A percentile compares a stretch with the other conserved stretches of the same genome.
phyloP scores from a whole-genome alignment of 2,888 invertebrate genomes.

The Cyclophora punctaria region DNA sequence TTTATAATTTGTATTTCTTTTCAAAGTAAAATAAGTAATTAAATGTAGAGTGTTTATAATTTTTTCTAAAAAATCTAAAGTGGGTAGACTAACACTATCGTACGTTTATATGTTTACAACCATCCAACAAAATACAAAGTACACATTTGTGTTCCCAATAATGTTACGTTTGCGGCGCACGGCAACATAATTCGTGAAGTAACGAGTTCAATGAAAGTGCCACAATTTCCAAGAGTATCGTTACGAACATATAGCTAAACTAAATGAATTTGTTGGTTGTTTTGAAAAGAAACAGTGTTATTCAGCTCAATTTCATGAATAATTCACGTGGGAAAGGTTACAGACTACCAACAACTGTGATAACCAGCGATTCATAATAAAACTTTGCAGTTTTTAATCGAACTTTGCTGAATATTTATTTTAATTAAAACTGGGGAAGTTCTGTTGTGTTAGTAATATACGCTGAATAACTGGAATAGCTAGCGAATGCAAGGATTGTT shows the following conservation, averaged over 20 bases:
- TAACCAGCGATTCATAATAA: conserved; percentile 36
- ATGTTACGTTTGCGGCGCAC: too few relatives aligned
- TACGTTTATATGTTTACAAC: too few relatives aligned
- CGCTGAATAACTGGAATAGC: too few relatives aligned
- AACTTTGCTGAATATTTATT: conserved; percentile 5
- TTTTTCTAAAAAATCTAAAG: neutral
- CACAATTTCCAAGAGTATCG: too few relatives aligned
- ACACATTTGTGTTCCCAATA: too few relatives aligned
- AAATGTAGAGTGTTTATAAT: neutral
- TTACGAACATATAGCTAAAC: neutral
- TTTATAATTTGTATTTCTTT: conserved; percentile 1
- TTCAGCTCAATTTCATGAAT: conserved; percentile 47
- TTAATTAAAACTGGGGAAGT: neutral
- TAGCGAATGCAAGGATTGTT: too few relatives aligned
- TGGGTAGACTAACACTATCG: too few relatives aligned
- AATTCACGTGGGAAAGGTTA: conserved; percentile 52
- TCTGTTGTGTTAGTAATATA: too few relatives aligned
- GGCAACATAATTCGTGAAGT: too few relatives aligned
- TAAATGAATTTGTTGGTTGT: neutral
- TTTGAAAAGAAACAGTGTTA: conserved; percentile 23
- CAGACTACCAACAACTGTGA: conserved; percentile 40
- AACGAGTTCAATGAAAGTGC: too few relatives aligned
- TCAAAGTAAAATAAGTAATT: neutral
- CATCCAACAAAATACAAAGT: too few relatives aligned
- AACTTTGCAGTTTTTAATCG: conserved; percentile 28